A percentile compares a stretch with the other conserved stretches of the same genome.
Evolutionary conservation across 1,140 invertebrate species (phyloP).

Genomic region (Pemphigus obesinymphae): DNA sequence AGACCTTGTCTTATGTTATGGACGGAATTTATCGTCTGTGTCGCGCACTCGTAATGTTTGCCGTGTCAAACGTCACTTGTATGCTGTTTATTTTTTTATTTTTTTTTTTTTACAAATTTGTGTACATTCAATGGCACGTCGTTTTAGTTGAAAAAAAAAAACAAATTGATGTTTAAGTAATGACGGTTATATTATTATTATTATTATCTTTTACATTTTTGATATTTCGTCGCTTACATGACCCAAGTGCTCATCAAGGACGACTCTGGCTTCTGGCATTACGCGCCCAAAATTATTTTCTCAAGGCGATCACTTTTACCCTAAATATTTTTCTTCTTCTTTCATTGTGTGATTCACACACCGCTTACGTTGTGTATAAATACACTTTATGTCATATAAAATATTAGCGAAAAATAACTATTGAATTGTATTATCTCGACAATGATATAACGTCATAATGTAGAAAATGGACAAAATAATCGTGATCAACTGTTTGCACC

Average conservation of each 20-base stretch:
- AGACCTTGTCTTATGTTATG: not conserved
- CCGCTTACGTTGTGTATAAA: not conserved
- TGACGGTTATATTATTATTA: not conserved
- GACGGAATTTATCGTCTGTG: not conserved
- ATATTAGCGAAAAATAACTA: not conserved
- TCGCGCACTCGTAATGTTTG: not conserved
- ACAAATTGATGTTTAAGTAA: not conserved
- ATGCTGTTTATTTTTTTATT: too few species aligned
- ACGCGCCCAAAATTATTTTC: constrained; percentile 6
- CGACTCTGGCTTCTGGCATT: not conserved
- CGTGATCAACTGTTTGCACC: not conserved
- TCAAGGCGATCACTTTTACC: constrained; percentile 16
- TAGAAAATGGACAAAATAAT: not conserved
- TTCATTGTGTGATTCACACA: not conserved
- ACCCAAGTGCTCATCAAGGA: not conserved
- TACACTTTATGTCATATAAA: not conserved
- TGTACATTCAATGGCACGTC: not conserved
- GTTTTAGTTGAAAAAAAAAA: not conserved
- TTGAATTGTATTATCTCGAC: not conserved
- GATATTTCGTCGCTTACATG: not conserved
- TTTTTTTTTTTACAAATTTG: not conserved
- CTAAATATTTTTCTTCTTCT: not conserved
- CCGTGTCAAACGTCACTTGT: too few species aligned
- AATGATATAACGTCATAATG: not conserved
- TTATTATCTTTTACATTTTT: not conserved